These are phyloP conservation scores for Nemapogon koenigi DNA, from an alignment of 2,888 invertebrate genomes.

Conservation along the genomic window DNA sequence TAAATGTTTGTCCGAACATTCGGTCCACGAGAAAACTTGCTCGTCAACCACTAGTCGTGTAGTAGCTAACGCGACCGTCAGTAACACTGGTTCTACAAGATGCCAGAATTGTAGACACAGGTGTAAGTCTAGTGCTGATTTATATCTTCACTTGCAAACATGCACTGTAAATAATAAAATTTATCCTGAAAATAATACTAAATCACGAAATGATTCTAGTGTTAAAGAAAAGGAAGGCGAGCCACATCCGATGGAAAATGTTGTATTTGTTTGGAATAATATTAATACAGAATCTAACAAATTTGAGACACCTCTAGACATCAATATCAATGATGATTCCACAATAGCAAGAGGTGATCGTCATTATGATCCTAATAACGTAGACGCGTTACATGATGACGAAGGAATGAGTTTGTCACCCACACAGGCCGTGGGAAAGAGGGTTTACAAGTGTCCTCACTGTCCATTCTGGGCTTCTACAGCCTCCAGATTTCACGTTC, in stretches of 20 bases:
- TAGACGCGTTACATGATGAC: slow-evolving; percentile 34
- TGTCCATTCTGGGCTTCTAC: slow-evolving; percentile 93
- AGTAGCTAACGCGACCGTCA: slow-evolving; percentile 38
- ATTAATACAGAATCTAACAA: slow-evolving; percentile 52
- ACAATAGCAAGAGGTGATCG: slow-evolving; percentile 33
- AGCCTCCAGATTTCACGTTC: slow-evolving; percentile 91
- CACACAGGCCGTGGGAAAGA: slow-evolving; percentile 69
- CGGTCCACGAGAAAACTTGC: slow-evolving; percentile 78
- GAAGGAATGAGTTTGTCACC: slow-evolving; percentile 69
- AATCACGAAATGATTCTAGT: slow-evolving; percentile 30
- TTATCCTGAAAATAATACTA: slow-evolving; percentile 35
- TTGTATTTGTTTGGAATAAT: slow-evolving; percentile 83
- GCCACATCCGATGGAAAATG: slow-evolving; percentile 81
- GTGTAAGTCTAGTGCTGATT: slow-evolving; percentile 84
- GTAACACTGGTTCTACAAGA: slow-evolving; percentile 72
- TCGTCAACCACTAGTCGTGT: slow-evolving; percentile 50
- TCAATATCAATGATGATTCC: slow-evolving; percentile 51
- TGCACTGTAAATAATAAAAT: slow-evolving; percentile 62
- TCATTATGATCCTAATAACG: slow-evolving; percentile 39
- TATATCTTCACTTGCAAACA: slow-evolving; percentile 76
- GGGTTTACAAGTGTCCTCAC: slow-evolving; percentile 91
- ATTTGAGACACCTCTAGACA: slow-evolving; percentile 46
- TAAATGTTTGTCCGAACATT: slow-evolving; percentile 82
- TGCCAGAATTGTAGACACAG: slow-evolving; percentile 88
- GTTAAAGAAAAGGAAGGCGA: slow-evolving; percentile 43